Conservation (phyloP, 2,888 invertebrate species). For the Amorpha juglandis region DNA sequence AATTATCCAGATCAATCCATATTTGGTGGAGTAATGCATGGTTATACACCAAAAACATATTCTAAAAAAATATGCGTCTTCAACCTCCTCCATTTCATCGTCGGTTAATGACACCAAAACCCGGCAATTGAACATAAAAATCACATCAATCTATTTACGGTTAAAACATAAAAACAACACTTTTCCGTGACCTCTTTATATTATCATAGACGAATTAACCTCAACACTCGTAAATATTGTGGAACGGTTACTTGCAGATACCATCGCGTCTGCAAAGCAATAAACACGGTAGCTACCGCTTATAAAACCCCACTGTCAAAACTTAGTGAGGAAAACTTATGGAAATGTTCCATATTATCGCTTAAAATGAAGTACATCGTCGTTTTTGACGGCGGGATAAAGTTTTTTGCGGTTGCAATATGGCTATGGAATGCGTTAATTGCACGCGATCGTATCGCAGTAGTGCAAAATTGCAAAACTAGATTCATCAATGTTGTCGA, state of each 20-base stretch:
- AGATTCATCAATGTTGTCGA: background rate
- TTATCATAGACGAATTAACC: conserved; percentile 1
- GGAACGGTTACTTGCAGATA: conserved; percentile 3
- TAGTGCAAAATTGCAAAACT: background rate
- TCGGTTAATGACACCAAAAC: no score
- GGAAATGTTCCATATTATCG: conserved; percentile 35
- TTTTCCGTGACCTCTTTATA: conserved; percentile 16
- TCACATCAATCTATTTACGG: background rate
- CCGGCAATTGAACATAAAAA: background rate
- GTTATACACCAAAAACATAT: no score
- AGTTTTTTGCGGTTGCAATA: conserved; percentile 18
- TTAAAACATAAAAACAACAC: no score
- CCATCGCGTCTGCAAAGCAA: conserved; percentile 10
- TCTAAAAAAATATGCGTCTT: no score
- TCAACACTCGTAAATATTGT: conserved; percentile 9
- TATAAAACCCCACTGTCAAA: conserved; percentile 22
- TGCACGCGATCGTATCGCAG: conserved; percentile 1
- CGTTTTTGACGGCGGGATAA: conserved; percentile 36
- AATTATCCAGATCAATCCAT: no score
- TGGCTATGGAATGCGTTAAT: conserved; percentile 12
- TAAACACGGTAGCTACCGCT: conserved; percentile 8
- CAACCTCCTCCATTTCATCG: no score
- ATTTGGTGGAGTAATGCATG: no score
- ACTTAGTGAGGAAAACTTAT: conserved; percentile 1
- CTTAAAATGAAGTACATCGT: conserved; percentile 48